Base-by-base conservation (phyloP, 2,797 vertebrate genomes). In the Peromyscus melanophrys region DNA sequence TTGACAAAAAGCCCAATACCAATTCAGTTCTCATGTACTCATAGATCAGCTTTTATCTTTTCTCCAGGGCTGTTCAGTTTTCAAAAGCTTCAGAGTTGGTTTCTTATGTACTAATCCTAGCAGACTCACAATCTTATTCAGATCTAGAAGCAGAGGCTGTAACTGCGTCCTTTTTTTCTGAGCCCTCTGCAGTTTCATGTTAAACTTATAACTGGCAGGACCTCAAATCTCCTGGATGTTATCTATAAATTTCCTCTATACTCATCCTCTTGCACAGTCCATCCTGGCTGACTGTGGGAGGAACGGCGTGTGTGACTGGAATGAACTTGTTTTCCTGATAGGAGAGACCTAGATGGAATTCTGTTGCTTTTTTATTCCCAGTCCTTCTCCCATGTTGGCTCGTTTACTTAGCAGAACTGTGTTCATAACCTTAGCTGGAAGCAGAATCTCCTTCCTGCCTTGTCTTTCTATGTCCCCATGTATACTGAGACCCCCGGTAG, bases 131-230 rank as follows among this genome's bases (percentile, higher is more conserved):
- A 37, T 92, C 67, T 80, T 89, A 61, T 43, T 94, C 75, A 82
- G 49, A 40, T 78, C 27, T n/a, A 37, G 63, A 89, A 73, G 81
- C 61, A 95, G 17, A 94, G 23, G 67, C 71, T 92, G 81, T 77
- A 49, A 85, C 16, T 83, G 37, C 49, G 75, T 37, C 52, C 61
- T 88, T 89, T 23, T 73, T 55, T 61, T 10, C 21, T 37, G 49
- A 75, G 78, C 86, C 16, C 6, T 43, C 46, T 81, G 6, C 65
- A 63, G 83, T 75, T 94, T 96, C 63, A 52, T 83, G 31, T 59
- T 46, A 84, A 93, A 77, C 25, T 84, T 6, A 34, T 84, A 59
- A 88, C 11, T 65, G 63, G 49, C 34, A 78, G 1, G 55, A 6
- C 31, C 3, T 71, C 1, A 9, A 82, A 71, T 59, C 27, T 84